Conservation (phyloP, 2,797 vertebrate species). For the Notamacropus eugenii region DNA sequence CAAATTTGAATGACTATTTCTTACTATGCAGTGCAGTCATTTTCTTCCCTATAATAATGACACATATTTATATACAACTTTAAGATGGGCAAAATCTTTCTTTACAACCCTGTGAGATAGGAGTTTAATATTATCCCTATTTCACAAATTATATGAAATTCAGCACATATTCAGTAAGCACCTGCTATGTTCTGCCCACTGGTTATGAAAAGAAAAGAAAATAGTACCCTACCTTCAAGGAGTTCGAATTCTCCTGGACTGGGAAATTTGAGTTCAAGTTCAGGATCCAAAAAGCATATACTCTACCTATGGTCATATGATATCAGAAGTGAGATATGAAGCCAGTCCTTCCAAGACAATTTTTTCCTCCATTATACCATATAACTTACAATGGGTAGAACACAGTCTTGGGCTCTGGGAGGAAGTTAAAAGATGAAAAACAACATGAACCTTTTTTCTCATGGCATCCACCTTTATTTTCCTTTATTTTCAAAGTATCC, state of each 20-base stretch:
- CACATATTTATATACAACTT: not conserved
- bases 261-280: no score
- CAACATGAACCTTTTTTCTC: not conserved
- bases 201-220: not conserved
- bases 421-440: not conserved
- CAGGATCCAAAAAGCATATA: no score
- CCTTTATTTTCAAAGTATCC: not conserved
- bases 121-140: not conserved
- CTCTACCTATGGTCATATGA: no score
- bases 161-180: not conserved
- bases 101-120: not conserved
- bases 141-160: not conserved
- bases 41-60: not conserved
- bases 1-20: not conserved
- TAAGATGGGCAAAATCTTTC: not conserved
- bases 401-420: not conserved
- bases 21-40: not conserved
- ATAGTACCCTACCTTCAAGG: not conserved
- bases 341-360: not conserved
- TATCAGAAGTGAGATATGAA: not conserved
- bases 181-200: not conserved
- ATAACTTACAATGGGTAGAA: not conserved
- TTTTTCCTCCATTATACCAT: not conserved
- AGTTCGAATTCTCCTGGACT: not conserved
- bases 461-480: not conserved